A percentile compares a stretch with the other conserved stretches of the same genome.
phyloP scores from a whole-genome alignment of 2,888 invertebrate species.

The Emmelina monodactyla region DNA sequence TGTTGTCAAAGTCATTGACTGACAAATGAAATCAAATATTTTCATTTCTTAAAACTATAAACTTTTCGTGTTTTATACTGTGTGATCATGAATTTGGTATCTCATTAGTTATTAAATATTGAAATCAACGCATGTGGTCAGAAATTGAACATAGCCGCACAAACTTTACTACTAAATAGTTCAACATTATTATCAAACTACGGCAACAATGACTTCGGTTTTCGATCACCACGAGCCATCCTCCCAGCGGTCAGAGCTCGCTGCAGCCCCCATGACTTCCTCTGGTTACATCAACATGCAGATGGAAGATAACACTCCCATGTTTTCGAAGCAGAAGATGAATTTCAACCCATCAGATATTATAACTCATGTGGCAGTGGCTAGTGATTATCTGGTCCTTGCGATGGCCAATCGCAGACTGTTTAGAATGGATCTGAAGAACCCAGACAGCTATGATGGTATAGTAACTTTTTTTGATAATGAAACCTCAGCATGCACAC shows the following conservation, averaged over 20 bases:
- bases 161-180: no score
- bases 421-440: slow-evolving; percentile 81
- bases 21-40: no score
- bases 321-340: slow-evolving; percentile 86
- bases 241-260: slow-evolving; percentile 52
- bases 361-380: slow-evolving; percentile 81
- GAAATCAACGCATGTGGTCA: no score
- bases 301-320: slow-evolving; percentile 78
- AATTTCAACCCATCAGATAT: slow-evolving; percentile 80
- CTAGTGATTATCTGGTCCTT: slow-evolving; percentile 83
- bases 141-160: no score
- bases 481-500: no score
- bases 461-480: no score
- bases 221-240: slow-evolving; percentile 86
- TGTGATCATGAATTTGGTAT: no score
- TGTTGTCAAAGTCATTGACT: no score
- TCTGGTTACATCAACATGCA: slow-evolving; percentile 64
- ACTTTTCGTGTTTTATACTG: no score
- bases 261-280: slow-evolving; percentile 50
- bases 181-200: no score
- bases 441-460: slow-evolving; percentile 83
- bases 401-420: slow-evolving; percentile 84
- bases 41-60: no score
- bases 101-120: no score
- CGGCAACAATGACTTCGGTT: slow-evolving; percentile 82